phyloP scores from a whole-genome alignment of 2,113 vertebrate genomes.

The Chitala chitala region DNA sequence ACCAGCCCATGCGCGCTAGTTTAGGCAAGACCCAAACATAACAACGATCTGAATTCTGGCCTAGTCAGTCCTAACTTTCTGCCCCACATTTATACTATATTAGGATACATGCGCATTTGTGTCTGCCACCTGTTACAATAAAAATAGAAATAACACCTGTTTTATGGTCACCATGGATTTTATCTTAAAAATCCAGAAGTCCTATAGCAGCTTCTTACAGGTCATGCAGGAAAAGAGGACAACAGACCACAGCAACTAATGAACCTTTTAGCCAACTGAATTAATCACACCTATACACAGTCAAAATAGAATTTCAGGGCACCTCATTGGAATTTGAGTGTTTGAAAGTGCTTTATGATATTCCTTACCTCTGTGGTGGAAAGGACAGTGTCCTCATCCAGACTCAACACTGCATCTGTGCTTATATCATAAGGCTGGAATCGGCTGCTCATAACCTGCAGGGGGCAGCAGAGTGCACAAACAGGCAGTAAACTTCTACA shows the following conservation, averaged over 20 bases:
- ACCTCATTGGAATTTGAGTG: background rate
- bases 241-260: too few species aligned
- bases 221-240: too few species aligned
- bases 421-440: conserved; percentile 90
- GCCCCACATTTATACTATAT: background rate
- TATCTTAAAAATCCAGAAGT: too few species aligned
- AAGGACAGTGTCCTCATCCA: conserved; percentile 97
- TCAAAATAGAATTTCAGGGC: background rate
- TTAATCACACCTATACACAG: background rate
- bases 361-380: conserved; percentile 91
- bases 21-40: too few species aligned
- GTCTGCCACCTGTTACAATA: background rate
- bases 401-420: conserved; percentile 90
- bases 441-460: conserved; percentile 93
- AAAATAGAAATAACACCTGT: background rate
- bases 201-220: too few species aligned
- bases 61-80: background rate
- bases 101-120: too few species aligned
- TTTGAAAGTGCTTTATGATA: background rate
- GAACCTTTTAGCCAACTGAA: background rate
- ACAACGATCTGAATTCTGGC: background rate
- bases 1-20: too few species aligned
- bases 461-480: conserved; percentile 1
- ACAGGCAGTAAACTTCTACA: background rate
- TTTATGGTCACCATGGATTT: too few species aligned